Percentiles rank a stretch among this genome's conserved stretches.
Conservation (phyloP, 2,797 vertebrate genomes). For the Cyclura pinguis region DNA sequence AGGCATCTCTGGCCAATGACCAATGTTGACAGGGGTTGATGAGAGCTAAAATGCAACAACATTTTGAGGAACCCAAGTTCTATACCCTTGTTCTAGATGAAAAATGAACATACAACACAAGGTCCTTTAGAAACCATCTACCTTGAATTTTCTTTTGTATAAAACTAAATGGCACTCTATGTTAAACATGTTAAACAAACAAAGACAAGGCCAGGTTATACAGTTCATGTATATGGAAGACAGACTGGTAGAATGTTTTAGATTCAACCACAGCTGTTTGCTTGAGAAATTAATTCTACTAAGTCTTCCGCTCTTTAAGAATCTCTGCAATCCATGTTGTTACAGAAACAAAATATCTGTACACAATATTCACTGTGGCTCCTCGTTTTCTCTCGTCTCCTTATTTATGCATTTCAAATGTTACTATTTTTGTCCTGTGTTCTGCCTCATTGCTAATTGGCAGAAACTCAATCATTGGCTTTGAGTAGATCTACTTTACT, state of each 20-base stretch:
- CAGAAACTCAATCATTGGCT: neutral
- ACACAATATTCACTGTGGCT: neutral
- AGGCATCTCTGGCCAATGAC: too few species aligned
- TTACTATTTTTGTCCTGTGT: slow-evolving; percentile 19
- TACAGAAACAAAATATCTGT: neutral
- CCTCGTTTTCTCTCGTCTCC: neutral
- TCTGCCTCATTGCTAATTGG: slow-evolving; percentile 21
- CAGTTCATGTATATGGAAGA: neutral
- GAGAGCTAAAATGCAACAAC: too few species aligned
- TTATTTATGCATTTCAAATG: slow-evolving; percentile 12
- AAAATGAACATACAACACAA: too few species aligned
- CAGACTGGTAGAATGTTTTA: too few species aligned
- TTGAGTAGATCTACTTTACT: slow-evolving; percentile 28
- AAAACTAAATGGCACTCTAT: neutral
- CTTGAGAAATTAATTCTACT: too few species aligned
- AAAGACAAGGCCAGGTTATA: neutral
- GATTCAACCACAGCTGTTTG: too few species aligned
- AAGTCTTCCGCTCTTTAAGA: neutral
- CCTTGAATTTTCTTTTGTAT: neutral
- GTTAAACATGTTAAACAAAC: neutral
- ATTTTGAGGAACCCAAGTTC: too few species aligned
- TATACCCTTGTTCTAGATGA: too few species aligned
- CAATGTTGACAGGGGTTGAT: too few species aligned
- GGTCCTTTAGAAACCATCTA: neutral
- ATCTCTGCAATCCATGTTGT: neutral